Evolutionary conservation across 2,888 invertebrate species (phyloP).

Genomic region (Sepiola atlantica): DNA sequence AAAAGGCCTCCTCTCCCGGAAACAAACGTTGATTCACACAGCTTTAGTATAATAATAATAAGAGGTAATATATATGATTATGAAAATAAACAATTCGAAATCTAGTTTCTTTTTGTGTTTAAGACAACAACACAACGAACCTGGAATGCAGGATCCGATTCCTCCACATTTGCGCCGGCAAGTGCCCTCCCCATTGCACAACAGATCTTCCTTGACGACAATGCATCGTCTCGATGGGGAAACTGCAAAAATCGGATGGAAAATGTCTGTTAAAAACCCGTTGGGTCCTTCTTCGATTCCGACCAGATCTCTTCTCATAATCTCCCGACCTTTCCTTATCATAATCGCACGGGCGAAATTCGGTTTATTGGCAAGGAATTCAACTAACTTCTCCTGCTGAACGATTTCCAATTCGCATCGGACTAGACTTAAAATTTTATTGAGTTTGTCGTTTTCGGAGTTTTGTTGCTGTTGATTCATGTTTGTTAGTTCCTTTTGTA

Average conservation of each 20-base stretch:
- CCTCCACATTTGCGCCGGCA: constrained; percentile 38
- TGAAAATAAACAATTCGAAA: too few relatives aligned
- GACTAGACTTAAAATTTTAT: neutral
- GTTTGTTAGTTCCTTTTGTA: neutral
- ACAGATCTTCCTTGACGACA: constrained; percentile 35
- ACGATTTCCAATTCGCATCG: neutral
- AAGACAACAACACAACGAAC: neutral
- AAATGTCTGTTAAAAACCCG: constrained; percentile 39
- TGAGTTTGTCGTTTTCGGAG: neutral
- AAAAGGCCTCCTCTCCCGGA: too few relatives aligned
- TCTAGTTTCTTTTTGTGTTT: too few relatives aligned
- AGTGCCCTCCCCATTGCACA: constrained; percentile 35
- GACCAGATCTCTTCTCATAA: constrained; percentile 24
- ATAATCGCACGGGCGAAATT: constrained; percentile 15
- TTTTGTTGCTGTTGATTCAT: neutral
- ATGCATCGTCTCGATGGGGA: constrained; percentile 38
- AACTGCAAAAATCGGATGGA: constrained; percentile 6
- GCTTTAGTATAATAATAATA: too few relatives aligned
- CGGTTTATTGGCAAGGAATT: neutral
- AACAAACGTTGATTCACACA: too few relatives aligned
- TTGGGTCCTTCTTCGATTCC: constrained; percentile 41
- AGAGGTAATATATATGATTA: too few relatives aligned
- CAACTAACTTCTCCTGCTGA: neutral
- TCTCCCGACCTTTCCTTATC: constrained; percentile 15
- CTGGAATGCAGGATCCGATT: neutral